Percentiles rank a stretch among this genome's conserved stretches.
Conservation (phyloP, 2,113 vertebrate species). For the Arvicanthis niloticus region DNA sequence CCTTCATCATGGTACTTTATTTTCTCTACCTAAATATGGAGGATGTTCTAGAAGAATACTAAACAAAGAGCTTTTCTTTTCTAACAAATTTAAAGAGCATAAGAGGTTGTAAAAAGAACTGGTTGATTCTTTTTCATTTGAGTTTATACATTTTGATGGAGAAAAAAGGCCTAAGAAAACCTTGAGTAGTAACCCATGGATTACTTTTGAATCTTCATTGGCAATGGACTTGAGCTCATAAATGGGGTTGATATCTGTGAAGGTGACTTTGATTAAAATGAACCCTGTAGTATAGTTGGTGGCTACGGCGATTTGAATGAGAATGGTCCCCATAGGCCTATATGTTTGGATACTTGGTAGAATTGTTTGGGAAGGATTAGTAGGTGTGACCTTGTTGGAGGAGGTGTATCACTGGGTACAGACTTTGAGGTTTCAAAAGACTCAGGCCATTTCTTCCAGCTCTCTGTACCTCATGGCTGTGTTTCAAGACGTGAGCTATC, state of each 20-base stretch:
- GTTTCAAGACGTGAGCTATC: background rate
- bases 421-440: background rate
- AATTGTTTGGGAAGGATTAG: background rate
- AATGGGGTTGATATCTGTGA: background rate
- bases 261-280: background rate
- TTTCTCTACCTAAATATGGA: conserved; percentile 49
- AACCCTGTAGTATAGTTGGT: background rate
- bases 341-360: background rate
- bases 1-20: background rate
- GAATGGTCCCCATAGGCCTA: background rate
- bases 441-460: background rate
- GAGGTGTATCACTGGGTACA: background rate
- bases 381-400: background rate
- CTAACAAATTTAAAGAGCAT: background rate
- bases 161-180: background rate
- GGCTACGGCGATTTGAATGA: background rate
- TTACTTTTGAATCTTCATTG: background rate
- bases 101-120: conserved; percentile 63
- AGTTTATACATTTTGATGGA: background rate
- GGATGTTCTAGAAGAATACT: conserved; percentile 54
- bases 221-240: background rate
- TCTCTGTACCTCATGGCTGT: background rate
- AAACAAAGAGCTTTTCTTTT: conserved; percentile 46
- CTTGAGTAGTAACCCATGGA: background rate
- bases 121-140: background rate